Percentiles rank a stretch among this genome's conserved stretches.
Conservation (phyloP, 2,113 vertebrate species). For the Burhinus bistriatus region DNA sequence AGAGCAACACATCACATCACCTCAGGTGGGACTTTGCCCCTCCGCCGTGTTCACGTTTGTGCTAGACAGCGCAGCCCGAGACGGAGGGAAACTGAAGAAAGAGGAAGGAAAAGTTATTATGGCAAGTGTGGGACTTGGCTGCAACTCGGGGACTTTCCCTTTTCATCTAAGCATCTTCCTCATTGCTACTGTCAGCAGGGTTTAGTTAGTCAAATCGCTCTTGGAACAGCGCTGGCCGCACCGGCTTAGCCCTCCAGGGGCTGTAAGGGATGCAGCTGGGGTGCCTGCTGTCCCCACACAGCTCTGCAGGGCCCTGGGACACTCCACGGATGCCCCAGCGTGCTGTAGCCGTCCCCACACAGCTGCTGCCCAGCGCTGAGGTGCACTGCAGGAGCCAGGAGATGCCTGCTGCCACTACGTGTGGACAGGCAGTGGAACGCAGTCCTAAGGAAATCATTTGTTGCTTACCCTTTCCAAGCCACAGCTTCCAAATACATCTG, state of each 20-base stretch:
- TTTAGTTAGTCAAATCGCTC: fast-evolving
- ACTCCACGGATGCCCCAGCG: fast-evolving
- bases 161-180: neutral
- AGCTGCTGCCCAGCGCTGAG: fast-evolving
- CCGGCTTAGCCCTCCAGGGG: fast-evolving
- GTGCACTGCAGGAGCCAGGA: neutral
- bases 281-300: fast-evolving
- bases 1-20: fast-evolving
- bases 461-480: neutral
- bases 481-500: fast-evolving
- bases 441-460: neutral
- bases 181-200: fast-evolving
- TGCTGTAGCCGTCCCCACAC: fast-evolving
- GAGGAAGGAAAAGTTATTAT: neutral
- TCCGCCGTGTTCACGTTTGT: fast-evolving
- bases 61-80: neutral
- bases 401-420: neutral
- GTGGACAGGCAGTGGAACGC: neutral
- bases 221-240: fast-evolving
- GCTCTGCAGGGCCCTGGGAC: neutral
- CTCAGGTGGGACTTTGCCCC: too few species aligned
- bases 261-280: neutral
- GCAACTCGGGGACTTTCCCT: neutral
- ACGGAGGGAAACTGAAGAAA: neutral
- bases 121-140: neutral